Percentiles rank a stretch among this genome's conserved stretches.
Evolutionary conservation across 2,888 invertebrate species (phyloP).

Genomic region (Clanis bilineata): DNA sequence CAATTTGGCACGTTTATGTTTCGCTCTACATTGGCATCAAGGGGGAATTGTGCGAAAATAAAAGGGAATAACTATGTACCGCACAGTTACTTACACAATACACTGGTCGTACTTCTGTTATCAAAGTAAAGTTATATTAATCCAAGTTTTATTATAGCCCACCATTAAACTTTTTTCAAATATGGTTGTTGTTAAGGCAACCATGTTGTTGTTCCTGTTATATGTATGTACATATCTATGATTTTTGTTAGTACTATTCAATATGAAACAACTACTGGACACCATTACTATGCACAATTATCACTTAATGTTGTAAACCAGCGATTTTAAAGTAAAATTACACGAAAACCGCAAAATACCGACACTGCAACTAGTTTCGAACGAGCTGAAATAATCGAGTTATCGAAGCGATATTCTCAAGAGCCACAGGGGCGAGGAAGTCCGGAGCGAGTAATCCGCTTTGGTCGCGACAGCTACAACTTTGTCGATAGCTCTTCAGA

Average conservation of each 20-base stretch:
- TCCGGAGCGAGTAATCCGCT: slow-evolving; percentile 57
- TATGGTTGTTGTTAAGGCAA: too few species aligned
- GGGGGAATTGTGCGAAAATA: slow-evolving; percentile 14
- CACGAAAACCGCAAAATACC: neutral
- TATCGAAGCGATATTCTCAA: slow-evolving; percentile 51
- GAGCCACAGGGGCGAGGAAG: slow-evolving; percentile 41
- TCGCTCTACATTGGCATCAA: slow-evolving; percentile 25
- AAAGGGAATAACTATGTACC: neutral
- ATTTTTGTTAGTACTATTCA: too few species aligned
- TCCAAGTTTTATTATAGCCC: neutral
- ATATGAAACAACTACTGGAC: too few species aligned
- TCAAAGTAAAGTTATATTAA: neutral
- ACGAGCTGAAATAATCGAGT: slow-evolving; percentile 55
- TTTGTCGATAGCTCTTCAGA: slow-evolving; percentile 62
- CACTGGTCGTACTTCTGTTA: neutral
- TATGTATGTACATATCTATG: too few species aligned
- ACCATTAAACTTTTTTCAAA: too few species aligned
- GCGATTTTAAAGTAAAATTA: neutral
- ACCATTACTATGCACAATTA: too few species aligned
- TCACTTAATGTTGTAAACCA: too few species aligned
- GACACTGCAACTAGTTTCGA: neutral
- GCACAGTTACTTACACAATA: neutral
- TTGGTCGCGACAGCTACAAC: slow-evolving; percentile 56
- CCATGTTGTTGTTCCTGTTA: too few species aligned
- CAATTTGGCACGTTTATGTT: slow-evolving; percentile 49